Evolutionary conservation across 2,888 invertebrate genomes (phyloP), one percentile per base, ranked within the genome.

Genomic region (Hartigia nigra): DNA sequence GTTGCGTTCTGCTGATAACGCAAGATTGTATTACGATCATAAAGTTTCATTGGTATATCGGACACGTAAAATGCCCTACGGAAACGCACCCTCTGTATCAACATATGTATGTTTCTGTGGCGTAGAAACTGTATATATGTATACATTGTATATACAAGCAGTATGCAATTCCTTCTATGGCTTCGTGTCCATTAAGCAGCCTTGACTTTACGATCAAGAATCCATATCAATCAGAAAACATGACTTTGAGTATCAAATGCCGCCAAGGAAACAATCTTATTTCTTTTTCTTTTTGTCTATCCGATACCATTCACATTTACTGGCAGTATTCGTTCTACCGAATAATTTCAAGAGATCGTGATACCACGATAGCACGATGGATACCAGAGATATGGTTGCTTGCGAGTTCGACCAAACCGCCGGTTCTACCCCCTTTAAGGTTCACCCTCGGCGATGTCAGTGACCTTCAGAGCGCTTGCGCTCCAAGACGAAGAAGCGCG

Each of bases 1-100:
- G 81, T 83, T 84, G 85, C 76, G 81, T 82, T 75, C 79, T 81
- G 75, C 81, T 83, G 86, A 87, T 87, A 87, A 86, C 85, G 82
- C 82, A 84, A 85, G 82, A 87, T 87, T 85, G 84, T 80, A 83
- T 84, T 81, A 80, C 83, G 77, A 82, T 80, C 84, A 83, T 87
- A 87, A 87, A 87, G 81, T 80, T 79, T 55, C 9, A 23, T 23
- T 55, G 55, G 55, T 55, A 55, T 55, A 55, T 55, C 55, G 55
- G 55, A 23, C 55, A 23, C 55, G 55, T 55, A 23, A 14, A 23
- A 5, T 55, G 9, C 23, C 55, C 23, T 23, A 55, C 23, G 23
- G 55, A 23, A 55, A 55, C 55, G 23, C 55, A 23, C 55, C 55
- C 23, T 55, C 55, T 2, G 55, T 55, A 55, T 23, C 23, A 9